Evolutionary conservation across 1,140 invertebrate species (phyloP), one percentile per base, ranked within the genome.

Genomic region (Diorhabda elongata): DNA sequence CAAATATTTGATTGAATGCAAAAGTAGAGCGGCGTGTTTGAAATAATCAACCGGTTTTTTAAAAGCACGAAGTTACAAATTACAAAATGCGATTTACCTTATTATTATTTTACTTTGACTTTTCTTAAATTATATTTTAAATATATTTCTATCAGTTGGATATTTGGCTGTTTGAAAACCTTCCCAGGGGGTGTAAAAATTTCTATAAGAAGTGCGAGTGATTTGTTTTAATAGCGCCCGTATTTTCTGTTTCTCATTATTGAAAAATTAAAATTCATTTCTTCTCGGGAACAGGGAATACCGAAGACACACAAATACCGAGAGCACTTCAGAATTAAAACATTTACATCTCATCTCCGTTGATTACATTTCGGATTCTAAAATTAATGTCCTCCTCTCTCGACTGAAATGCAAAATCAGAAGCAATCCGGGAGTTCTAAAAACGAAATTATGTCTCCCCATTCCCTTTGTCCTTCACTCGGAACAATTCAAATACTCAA

Each of bases 341-440:
- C 76, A 77, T 76, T 77, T 77, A 76, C 76, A 76, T 76, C 75
- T 74, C 72, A 72, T 73, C 74, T 71, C 74, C 76, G 67, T 70
- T 74, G 76, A 77, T 77, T 76, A 77, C 76, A 76, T 77, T 77
- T 77, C 74, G 75, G 74, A 77, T 77, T 77, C 76, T 75, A 71
- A 77, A 76, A 77, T 77, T 77, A 76, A 77, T 77, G 76, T 77
- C 76, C 70, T 66, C 65, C 47, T 52, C 47, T 26, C 26, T 26
- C 69, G 76, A 66, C 66, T 70, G 73, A 77, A 76, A 76, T 77
- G 77, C 71, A 75, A 77, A 77, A 77, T 77, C 73, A 75, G 73
- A 71, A 77, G 76, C 76, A 74, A 76, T 76, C 75, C 71, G 72
- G 26, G 72, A 70, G 71, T 73, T 69, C 70, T 71, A 75, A 78